Evolutionary conservation across 1,140 invertebrate genomes (phyloP), one percentile per base, ranked within the genome.

Genomic region (Patella vulgata): DNA sequence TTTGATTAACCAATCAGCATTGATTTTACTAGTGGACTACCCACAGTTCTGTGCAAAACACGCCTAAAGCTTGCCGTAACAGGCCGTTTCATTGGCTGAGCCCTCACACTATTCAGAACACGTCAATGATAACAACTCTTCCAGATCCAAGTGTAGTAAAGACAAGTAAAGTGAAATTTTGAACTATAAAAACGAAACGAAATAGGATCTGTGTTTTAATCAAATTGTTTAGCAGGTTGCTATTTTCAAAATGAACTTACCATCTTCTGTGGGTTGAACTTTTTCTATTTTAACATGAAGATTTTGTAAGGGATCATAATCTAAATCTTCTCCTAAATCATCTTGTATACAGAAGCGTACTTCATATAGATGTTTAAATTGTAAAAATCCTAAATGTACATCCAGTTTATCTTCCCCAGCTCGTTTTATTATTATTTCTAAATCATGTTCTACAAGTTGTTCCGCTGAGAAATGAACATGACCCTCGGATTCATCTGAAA

Each of bases 381-480:
- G 72, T 33, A 78, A 55, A 56, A 78, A 78, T 2, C 76, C 76
- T 9, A 78, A 60, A 47, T 78, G 74, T 17, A 76, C 64, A 21
- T 67, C 65, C 6, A 55, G 27, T 5, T 40, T 42, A 39, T 47
- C 47, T 8, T 71, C 69, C 21, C 31, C 52, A 19, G 54, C 54
- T 28, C 50, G 33, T 30, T 67, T 56, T 1, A 76, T 51, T 27
- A 71, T 55, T 30, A 78, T 78, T 48, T 74, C 70, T 12, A 71
- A 56, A 25, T 78, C 69, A 48, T 78, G 76, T 19, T 67, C 36
- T n/a, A 55, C 50, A 1, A 76, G 52, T 48, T 78, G 76, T 2
- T 78, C 76, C 9, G 58, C 67, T 12, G 63, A 56, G 60, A 78
- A 78, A 28, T 74, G 76, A 0, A 78, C 76, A 63, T 72, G 65